Evolutionary conservation across 2,888 invertebrate genomes (phyloP), one percentile per base, ranked within the genome.

Genomic region (Geotrupes spiniger): DNA sequence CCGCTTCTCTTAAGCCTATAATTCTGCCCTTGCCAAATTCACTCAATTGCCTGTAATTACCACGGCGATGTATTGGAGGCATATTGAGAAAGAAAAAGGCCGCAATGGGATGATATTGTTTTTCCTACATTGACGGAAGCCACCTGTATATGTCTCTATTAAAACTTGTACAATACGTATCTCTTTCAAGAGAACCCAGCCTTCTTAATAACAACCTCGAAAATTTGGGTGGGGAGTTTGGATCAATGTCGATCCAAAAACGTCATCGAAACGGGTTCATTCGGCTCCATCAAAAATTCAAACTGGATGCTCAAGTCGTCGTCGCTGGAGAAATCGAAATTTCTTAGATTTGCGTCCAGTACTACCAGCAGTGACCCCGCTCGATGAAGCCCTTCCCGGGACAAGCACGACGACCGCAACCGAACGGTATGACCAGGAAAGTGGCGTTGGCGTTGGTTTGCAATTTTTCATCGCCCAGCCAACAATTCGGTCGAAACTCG

Each of bases 381-480:
- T 89, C 89, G 2, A 90, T 86, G 65, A 91, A 89, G 50, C 90
- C 76, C 71, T 89, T 89, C 37, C 92, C 92, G 0, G 92, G 92
- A 66, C 92, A 92, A 73, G 87, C 86, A 36, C 92, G 77, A 42
- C 83, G 79, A 0, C 92, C 92, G 26, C 83, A 76, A 0, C 92
- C 92, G 70, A 92, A 92, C 0, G 91, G 90, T 4, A 83, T 81
- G 1, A 90, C 83, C 39, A 92, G 73, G 36, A 78, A 76, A 0
- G 84, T 76, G 4, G 85, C 81, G 57, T 74, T 36, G 70, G 74
- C 59, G 72, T 74, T 2, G 65, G 70, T 58, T 16, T 51, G 17
- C 4, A 60, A 63, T 40, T 63, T 60, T 33, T 73, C 70, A 0
- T 76, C 72, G 9, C 76, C 70, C 15, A 88, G 63, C 92, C 92